Evolutionary conservation across 1,140 invertebrate species (phyloP).

Genomic region (Bemisia tabaci): DNA sequence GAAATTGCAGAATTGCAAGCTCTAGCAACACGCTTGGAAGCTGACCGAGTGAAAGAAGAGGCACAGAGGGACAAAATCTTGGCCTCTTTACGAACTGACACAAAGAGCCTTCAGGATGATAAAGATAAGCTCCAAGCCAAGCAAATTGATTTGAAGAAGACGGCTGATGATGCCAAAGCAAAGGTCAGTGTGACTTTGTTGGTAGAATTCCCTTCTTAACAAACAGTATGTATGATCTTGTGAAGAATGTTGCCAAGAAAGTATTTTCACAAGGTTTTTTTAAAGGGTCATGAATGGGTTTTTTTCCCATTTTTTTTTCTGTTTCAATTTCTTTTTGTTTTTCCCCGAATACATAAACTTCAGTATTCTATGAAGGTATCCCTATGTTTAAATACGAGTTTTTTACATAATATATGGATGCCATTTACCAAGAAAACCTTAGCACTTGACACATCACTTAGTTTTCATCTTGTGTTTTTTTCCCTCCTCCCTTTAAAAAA

Average conservation of each 20-base stretch:
- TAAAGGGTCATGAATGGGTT: neutral
- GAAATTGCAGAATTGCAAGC: conserved; percentile 37
- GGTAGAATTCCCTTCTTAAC: conserved; percentile 4
- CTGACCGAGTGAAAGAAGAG: conserved; percentile 35
- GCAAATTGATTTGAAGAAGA: conserved; percentile 51
- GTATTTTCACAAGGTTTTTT: conserved; percentile 1
- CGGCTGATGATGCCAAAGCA: conserved; percentile 58
- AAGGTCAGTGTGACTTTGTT: conserved; percentile 30
- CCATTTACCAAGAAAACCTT: no score
- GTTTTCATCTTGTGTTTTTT: no score
- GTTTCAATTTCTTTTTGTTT: conserved; percentile 11
- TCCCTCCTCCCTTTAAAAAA: no score
- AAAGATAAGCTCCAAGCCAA: conserved; percentile 49
- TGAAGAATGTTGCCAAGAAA: no score
- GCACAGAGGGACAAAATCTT: conserved; percentile 36
- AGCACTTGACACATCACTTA: no score
- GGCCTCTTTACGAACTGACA: conserved; percentile 33
- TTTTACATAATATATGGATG: no score
- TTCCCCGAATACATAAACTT: neutral
- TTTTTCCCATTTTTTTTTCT: conserved; percentile 5
- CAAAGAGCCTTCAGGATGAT: conserved; percentile 39
- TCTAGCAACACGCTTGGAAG: conserved; percentile 4
- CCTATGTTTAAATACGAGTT: no score
- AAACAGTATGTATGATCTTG: no score
- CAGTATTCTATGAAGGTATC: no score